These are phyloP conservation scores for Drosophila neocordata DNA, from an alignment of 1,140 invertebrate genomes.

Conservation along the genomic window DNA sequence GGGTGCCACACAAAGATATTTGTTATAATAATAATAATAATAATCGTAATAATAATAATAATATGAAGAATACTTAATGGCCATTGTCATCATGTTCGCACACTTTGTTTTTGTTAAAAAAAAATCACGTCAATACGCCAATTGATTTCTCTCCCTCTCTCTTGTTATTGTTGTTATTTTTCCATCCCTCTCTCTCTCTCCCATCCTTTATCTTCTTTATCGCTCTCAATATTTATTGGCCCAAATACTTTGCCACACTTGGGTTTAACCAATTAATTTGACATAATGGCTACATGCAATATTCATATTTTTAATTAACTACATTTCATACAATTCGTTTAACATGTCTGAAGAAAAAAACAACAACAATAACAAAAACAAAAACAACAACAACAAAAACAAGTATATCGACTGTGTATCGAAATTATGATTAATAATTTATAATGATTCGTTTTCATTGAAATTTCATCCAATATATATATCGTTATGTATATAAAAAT, in stretches of 20 bases:
- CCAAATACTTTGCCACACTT: slow-evolving; percentile 46
- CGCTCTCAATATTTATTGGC: slow-evolving; percentile 60
- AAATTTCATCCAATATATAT: not conserved
- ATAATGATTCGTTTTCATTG: not conserved
- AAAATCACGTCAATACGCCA: not conserved
- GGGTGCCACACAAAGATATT: slow-evolving; percentile 36
- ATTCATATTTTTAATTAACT: slow-evolving; percentile 74
- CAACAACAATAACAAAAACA: too few species aligned
- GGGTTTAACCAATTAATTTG: slow-evolving; percentile 65
- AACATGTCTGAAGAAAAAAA: slow-evolving; percentile 33
- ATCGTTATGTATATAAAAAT: not conserved
- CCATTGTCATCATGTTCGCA: not conserved
- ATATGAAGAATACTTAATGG: slow-evolving; percentile 13
- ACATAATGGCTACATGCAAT: slow-evolving; percentile 51
- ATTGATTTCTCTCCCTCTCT: not conserved
- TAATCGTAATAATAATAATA: slow-evolving; percentile 17
- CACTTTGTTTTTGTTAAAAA: slow-evolving; percentile 8
- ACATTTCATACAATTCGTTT: slow-evolving; percentile 39
- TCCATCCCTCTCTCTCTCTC: not conserved
- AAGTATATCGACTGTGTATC: not conserved
- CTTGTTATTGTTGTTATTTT: slow-evolving; percentile 10
- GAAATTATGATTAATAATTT: not conserved
- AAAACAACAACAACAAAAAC: too few species aligned
- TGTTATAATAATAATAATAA: slow-evolving; percentile 23
- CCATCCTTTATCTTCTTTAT: too few species aligned